Evolutionary conservation across 1,140 invertebrate species (phyloP).

Genomic region (Drosophila azteca): DNA sequence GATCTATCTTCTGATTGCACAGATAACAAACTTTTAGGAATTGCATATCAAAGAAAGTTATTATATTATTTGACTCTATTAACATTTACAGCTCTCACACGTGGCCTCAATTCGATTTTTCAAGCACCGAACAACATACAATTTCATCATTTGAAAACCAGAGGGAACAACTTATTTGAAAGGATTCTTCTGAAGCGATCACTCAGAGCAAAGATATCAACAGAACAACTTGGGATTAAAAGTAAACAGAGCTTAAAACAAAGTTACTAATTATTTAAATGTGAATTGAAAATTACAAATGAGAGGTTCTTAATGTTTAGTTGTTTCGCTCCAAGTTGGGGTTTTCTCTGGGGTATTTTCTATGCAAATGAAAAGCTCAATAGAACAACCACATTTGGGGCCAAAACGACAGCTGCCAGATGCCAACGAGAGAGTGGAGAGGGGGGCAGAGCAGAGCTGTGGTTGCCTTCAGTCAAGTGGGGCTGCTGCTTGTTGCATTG

Average conservation of each 20-base stretch:
- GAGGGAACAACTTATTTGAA: slow-evolving; percentile 11
- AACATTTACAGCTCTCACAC: too few relatives aligned
- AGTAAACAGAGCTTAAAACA: neutral
- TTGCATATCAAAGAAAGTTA: too few relatives aligned
- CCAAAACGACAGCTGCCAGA: slow-evolving; percentile 47
- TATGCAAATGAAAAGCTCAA: slow-evolving; percentile 73
- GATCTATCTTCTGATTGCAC: too few relatives aligned
- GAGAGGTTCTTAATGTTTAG: slow-evolving; percentile 3
- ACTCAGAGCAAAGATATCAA: neutral
- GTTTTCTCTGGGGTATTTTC: slow-evolving; percentile 36
- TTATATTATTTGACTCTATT: too few relatives aligned
- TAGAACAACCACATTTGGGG: slow-evolving; percentile 37
- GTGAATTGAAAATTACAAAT: slow-evolving; percentile 65
- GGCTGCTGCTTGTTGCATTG: too few relatives aligned
- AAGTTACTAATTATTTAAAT: slow-evolving; percentile 49
- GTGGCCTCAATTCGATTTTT: neutral
- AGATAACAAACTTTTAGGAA: too few relatives aligned
- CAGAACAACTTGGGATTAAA: neutral
- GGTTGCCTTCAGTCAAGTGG: slow-evolving; percentile 59
- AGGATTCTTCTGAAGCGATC: neutral
- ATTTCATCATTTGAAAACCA: neutral
- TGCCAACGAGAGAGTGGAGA: slow-evolving; percentile 46
- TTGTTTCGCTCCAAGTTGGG: slow-evolving; percentile 4
- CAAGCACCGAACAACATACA: neutral
- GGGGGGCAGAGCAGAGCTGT: slow-evolving; percentile 52